Percentiles rank a stretch among this genome's conserved stretches.
Evolutionary conservation across 1,140 invertebrate species (phyloP).

Genomic region (Batillaria attramentaria): DNA sequence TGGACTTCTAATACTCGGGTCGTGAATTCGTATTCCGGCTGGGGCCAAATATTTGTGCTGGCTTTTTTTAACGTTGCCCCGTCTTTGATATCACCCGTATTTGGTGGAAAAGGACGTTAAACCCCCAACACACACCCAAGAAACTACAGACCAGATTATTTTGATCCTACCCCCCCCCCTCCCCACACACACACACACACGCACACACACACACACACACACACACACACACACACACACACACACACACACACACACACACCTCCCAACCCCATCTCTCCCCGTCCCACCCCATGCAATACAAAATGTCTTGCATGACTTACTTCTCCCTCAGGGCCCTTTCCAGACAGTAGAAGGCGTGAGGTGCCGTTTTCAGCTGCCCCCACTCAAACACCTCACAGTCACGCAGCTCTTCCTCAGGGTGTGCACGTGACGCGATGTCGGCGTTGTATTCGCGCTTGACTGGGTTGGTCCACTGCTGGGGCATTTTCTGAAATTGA

Average conservation of each 20-base stretch:
- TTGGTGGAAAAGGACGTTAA: too few relatives aligned
- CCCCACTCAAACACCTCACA: not conserved
- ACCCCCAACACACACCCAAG: too few relatives aligned
- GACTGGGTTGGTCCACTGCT: not conserved
- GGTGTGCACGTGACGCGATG: not conserved
- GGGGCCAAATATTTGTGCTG: too few relatives aligned
- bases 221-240: conserved; percentile 26
- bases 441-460: not conserved
- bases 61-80: too few relatives aligned
- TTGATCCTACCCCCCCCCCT: not conserved
- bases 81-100: too few relatives aligned
- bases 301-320: not conserved
- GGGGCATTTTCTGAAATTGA: not conserved
- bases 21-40: too few relatives aligned
- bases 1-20: too few relatives aligned
- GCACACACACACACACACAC: conserved; percentile 22
- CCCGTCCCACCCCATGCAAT: not conserved
- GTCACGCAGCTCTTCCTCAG: conserved; percentile 26
- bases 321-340: conserved; percentile 16
- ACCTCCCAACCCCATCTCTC: not conserved
- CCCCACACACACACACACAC: conserved; percentile 20
- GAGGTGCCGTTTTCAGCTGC: conserved; percentile 7
- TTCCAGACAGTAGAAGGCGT: not conserved
- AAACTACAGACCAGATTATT: too few relatives aligned
- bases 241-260: conserved; percentile 13